Base-by-base conservation (phyloP, 1,140 invertebrate species). In the Amyelois transitella region DNA sequence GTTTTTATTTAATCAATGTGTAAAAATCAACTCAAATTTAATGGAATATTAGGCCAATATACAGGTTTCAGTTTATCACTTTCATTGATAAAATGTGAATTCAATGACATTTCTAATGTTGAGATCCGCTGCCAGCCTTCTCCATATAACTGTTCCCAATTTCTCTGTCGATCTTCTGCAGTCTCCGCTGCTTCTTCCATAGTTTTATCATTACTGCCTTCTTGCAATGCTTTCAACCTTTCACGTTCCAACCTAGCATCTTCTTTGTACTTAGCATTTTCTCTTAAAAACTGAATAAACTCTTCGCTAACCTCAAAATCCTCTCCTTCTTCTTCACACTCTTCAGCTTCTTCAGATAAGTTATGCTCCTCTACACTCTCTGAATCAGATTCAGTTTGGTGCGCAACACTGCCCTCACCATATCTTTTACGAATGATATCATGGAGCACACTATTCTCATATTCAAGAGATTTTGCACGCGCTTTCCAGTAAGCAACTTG, bases 41-140 rank as follows among this genome's bases (percentile, higher is more conserved):
- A 84, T 12, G 94, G 93, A 69, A 95, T 92, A 77, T 92, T 93
- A 0, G 94, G 94, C 94, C 94, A 95, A 52, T 91, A 90, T 45
- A 89, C 81, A 14, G 93, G 91, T 63, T 93, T 92, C 12, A 86
- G 66, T 56, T 89, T 89, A 73, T 94, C 92, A 66, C 89, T 86
- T 55, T 91, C 89, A 63, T 90, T 84, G 59, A 95, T 91, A 73
- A 91, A 93, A 22, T 90, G 91, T 44, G 93, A 89, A 64, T 94
- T 90, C 32, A 94, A 65, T 6, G 92, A 91, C 53, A 92, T 94
- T 88, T 96, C 94, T 90, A 95, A 92, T 1, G 92, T 93, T 62
- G 92, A 90, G 69, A 95, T 93, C 74, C 89, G 92, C n/a, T 92
- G 83, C 69, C 92, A 91, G 12, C 82, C 87, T 18, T 89, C 75